Base-by-base conservation (phyloP, 92 coral and sea anemone genomes). In the Nematostella vectensis region DNA sequence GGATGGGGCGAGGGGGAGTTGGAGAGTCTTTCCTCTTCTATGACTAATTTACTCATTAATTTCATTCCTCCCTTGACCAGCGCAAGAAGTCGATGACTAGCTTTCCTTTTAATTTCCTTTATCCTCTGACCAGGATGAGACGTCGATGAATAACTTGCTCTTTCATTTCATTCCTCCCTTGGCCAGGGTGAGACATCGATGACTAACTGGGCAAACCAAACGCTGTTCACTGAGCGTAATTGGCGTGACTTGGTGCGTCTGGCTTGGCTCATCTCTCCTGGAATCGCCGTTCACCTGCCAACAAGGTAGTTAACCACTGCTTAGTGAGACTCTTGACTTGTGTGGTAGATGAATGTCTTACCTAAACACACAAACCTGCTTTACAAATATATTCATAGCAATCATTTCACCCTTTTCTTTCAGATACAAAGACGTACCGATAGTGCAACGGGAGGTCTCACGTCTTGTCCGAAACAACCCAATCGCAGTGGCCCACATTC, bases 181-280 rank as follows among this genome's bases (percentile, higher is more conserved):
- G 78, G 77, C 18, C 70, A 82, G 52, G 96, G 95, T 2, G 71
- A 81, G 54, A 85, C 78, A 2, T 83, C 88, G 17, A 69, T 91
- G 65, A 59, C 60, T 33, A 78, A 78, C 62, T 91, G 98, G 98
- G 79, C 80, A 27, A 82, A 77, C 53, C 98, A 91, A 58, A 81
- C 97, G 0, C 70, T 80, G 21, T 91, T 91, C 55, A 86, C 88
- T 27, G 96, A 91, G 64, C 74, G 87, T 54, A 71, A 65, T 58
- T 91, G 98, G 98, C 60, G 98, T 44, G 98, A 91, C 51, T 50
- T 85, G 24, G 98, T 79, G 38, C 80, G 89, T 33, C 76, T 91
- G 22, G 98, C 98, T 3, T 91, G 98, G 98, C 72, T 80, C 31
- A 91, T 91, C 24, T 86, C 84, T 1, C 98, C 98, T 2, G 80